These are phyloP conservation scores for Hormaphis cornu DNA, from an alignment of 1,140 invertebrate genomes.

Conservation along the genomic window DNA sequence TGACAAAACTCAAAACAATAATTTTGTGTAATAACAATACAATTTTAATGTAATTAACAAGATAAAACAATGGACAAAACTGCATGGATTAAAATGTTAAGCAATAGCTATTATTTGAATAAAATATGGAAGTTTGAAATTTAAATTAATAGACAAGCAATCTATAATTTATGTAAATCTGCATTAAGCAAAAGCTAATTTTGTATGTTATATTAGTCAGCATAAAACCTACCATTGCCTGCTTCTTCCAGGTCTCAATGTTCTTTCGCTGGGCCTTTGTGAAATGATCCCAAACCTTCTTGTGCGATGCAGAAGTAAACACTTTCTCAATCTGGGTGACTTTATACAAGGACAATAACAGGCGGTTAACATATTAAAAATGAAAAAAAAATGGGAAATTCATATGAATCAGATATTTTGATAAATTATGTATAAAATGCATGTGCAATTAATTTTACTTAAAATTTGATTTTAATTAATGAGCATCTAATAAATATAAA, in stretches of 20 bases:
- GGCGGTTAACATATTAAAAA: slow-evolving; percentile 23
- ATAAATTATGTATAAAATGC: background rate
- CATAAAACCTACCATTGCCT: slow-evolving; percentile 77
- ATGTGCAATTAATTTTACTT: background rate
- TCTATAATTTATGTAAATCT: background rate
- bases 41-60: no score
- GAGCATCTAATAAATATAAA: no score
- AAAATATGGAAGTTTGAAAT: background rate
- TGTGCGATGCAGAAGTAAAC: slow-evolving; percentile 84
- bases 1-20: background rate
- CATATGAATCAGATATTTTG: background rate
- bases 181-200: slow-evolving; percentile 22
- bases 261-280: slow-evolving; percentile 96
- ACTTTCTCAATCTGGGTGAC: slow-evolving; percentile 97
- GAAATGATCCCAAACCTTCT: slow-evolving; percentile 99
- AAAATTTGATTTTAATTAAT: no score
- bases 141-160: background rate
- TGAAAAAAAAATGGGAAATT: background rate
- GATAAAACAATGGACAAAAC: no score
- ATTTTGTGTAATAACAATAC: background rate
- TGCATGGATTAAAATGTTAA: background rate
- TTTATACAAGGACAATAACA: slow-evolving; percentile 47
- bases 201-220: slow-evolving; percentile 16
- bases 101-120: background rate
- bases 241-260: slow-evolving; percentile 95